These are phyloP conservation scores for Acrocyrtus sp. DNA, from an alignment of 2,888 invertebrate genomes.

Conservation along the genomic window DNA sequence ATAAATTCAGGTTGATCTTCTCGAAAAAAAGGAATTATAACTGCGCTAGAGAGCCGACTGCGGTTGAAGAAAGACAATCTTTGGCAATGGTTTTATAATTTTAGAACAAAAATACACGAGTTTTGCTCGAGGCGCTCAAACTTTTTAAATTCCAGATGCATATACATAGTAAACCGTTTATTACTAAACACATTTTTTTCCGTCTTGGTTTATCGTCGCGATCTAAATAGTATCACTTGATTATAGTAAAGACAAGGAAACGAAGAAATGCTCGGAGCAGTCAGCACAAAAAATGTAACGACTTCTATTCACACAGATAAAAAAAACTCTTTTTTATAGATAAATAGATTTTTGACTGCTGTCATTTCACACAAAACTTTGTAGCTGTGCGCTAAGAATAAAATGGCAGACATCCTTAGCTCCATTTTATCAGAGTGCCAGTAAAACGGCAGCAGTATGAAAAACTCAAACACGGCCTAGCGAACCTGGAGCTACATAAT, in stretches of 20 bases:
- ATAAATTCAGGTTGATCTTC: too few species aligned
- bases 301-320: background rate
- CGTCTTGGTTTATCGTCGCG: constrained; percentile 28
- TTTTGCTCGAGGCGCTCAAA: constrained; percentile 41
- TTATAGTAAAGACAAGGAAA: constrained; percentile 50
- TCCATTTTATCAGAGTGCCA: constrained; percentile 3
- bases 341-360: constrained; percentile 22
- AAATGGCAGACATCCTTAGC: background rate
- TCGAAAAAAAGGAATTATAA: too few species aligned
- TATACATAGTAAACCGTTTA: constrained; percentile 16
- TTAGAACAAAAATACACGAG: constrained; percentile 23
- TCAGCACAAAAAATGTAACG: constrained; percentile 13
- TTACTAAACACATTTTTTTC: constrained; percentile 27
- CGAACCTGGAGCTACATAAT: constrained; percentile 38
- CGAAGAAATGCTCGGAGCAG: constrained; percentile 27
- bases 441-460: background rate
- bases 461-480: constrained; percentile 12
- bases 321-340: constrained; percentile 11
- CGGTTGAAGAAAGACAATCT: constrained; percentile 10
- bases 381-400: background rate
- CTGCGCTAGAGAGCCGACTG: too few species aligned
- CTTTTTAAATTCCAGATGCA: constrained; percentile 26
- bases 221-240: constrained; percentile 30
- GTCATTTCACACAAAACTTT: constrained; percentile 28
- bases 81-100: constrained; percentile 4